Evolutionary conservation across 2,888 invertebrate genomes (phyloP), one percentile per base, ranked within the genome.

Genomic region (Ceriagrion tenellum): DNA sequence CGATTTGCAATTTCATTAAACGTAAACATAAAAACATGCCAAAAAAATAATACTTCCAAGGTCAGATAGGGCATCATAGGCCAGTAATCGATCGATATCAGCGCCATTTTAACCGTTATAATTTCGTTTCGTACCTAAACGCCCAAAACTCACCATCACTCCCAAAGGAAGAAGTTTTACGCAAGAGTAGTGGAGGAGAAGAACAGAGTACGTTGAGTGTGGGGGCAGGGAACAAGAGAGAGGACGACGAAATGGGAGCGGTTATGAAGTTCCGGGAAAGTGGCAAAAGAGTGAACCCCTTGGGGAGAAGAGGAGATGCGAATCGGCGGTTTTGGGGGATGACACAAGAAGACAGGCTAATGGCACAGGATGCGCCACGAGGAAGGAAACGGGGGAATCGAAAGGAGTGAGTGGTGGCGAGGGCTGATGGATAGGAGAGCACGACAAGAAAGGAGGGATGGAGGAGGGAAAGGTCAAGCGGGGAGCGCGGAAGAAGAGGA

Each of bases 321-420:
- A 69, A 69, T 26, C 69, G 69, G n/a, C 69, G 69, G 69, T 47
- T 47, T n/a, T 10, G 59, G 59, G 16, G 81, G 81, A 81, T 81
- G 81, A 81, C 81, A 81, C 35, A 81, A 20, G 26, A 35, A 35
- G 18, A 35, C 59, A 59, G 81, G 16, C 81, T 81, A 81, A 81
- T 81, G 81, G 81, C 81, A n/a, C n/a, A 81, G 81, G 81, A 81
- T 35, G 35, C 81, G 35, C 30, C n/a, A 81, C 3, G 35, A 35
- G 81, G 81, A 81, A 81, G 81, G 81, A 81, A 81, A 35, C 26
- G 81, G 81, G n/a, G 35, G 81, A 81, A 35, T 81, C 47, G 47
- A 47, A 47, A 8, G 47, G 47, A 47, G 47, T 3, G 81, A 35
- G 35, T 59, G 12, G 35, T 23, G 35, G 81, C 6, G 74, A 74